Evolutionary conservation across 2,888 invertebrate species (phyloP).

Genomic region (Sericinus montela): DNA sequence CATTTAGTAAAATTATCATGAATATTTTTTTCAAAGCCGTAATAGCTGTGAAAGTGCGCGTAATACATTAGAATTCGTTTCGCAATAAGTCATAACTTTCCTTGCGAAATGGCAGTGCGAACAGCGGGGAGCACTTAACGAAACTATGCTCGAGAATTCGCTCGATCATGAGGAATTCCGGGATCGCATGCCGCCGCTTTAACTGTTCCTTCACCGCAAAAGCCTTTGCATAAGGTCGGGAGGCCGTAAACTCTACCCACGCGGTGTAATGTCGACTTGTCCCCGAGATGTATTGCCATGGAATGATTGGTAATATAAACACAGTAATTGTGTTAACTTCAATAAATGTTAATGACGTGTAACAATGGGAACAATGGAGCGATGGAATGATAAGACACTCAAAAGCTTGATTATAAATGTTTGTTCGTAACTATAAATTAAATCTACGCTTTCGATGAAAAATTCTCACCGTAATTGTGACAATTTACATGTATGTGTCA

Average conservation of each 20-base stretch:
- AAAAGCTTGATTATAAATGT: too few species aligned
- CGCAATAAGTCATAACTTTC: neutral
- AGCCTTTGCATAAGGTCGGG: neutral
- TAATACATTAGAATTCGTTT: neutral
- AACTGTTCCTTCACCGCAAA: constrained; percentile 4
- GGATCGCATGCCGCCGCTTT: neutral
- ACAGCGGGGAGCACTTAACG: constrained; percentile 1
- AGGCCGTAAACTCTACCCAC: constrained; percentile 5
- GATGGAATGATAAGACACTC: neutral
- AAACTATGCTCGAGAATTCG: constrained; percentile 4
- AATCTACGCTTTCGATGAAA: too few species aligned
- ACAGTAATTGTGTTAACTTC: neutral
- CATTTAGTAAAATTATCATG: too few species aligned
- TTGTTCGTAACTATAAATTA: too few species aligned
- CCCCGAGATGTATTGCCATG: neutral
- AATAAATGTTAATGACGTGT: neutral
- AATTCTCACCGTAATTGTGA: too few species aligned
- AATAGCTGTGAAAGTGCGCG: neutral
- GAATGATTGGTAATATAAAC: constrained; percentile 5
- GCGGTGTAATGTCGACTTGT: neutral
- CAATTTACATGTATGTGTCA: too few species aligned
- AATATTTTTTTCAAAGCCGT: neutral
- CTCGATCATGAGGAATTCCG: constrained; percentile 5
- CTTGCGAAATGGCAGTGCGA: neutral
- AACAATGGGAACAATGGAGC: neutral